Evolutionary conservation across 30 jellyfish, hydroid and myxozoan genomes (phyloP), one percentile per base, ranked within the genome.

Genomic region (Aurelia aurita complex sp. Pacific): DNA sequence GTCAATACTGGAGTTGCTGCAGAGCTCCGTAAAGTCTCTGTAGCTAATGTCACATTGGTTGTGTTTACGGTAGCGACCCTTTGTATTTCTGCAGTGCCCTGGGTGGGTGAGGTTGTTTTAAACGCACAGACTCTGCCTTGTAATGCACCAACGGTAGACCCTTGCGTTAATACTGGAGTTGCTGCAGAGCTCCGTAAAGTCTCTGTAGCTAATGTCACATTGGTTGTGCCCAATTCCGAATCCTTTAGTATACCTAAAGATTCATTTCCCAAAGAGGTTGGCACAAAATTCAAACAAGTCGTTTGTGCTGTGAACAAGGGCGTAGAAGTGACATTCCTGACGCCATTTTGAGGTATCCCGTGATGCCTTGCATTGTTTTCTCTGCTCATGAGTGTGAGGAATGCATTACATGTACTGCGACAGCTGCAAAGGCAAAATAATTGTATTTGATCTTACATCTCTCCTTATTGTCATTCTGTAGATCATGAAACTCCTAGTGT

Each of bases 371-470:
- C 76, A 46, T 23, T 23, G 36, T 40, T 3, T n/a, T 66, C 76
- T 23, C 43, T 66, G 76, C 76, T 66, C 76, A 66, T 66, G 76
- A 66, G 76, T 66, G 43, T 66, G 43, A 23, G 38, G 53, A 33
- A 66, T 23, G 76, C 76, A 66, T 66, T 66, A 13, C 76, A 66
- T 13, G 8, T 19, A 16, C 9, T 46, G 57, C 57, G 14, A 9
- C 57, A 46, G 57, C 57, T 6, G 2, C 57, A 46, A 46, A 46
- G 13, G 14, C 57, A 9, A 46, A 46, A 46, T 4, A 46, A 46
- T 46, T 6, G 57, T 46, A 46, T 46, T 46, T 9, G 11, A 46
- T 46, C 57, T 46, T 46, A 46, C 57, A 46, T 40, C 6, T 40
- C 52, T 40, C 52, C 52, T 9, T 40, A 3, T 46, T 46, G 57